Evolutionary conservation across 2,113 vertebrate genomes (phyloP), one percentile per base, ranked within the genome.

Genomic region (Cyanoderma ruficeps): DNA sequence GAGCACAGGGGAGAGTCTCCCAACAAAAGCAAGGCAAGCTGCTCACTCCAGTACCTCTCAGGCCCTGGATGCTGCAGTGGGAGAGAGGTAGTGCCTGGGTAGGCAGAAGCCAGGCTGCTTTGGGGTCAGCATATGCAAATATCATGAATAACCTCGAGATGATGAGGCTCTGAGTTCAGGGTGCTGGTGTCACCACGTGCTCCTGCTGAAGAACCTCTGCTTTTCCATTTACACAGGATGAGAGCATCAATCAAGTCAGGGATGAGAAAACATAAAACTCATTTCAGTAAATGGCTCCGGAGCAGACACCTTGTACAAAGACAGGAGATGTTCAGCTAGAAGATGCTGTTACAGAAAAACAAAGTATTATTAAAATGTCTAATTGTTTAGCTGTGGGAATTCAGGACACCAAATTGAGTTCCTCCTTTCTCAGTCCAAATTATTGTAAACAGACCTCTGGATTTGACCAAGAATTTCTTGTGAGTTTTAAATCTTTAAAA

Each of bases 401-500:
- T 88, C 41, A 74, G 49, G 39, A 39, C 35, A 79, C 5, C 33
- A 50, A 56, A 83, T 1, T 28, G 10, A 42, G 12, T 42, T 83
- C 44, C 14, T 76, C 31, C 42, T 82, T 60, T 37, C 39, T 83
- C 35, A 72, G 30, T 21, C 10, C 49, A 84, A 60, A 94, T 76
- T 15, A 37, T 42, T 86, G 35, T 31, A 39, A 75, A 60, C 10
- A 91, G 13, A 42, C 14, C 27, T 67, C 82, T 79, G 53, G 21
- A 67, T 88, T 23, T 87, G 42, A 37, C 27, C 37, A 68, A 33
- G 13, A 81, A 61, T 53, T 15, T 39, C 67, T 78, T 78, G 42
- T 27, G 63, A 80, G 61, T 57, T 93, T 70, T 78, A 93, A 89
- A 72, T 82, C 55, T 86, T 82, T 42, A 89, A 90, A 70, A 83